Percentiles rank a stretch among this genome's conserved stretches.
phyloP scores from a whole-genome alignment of 2,888 invertebrate species.

The Ypsolopha scabrella region DNA sequence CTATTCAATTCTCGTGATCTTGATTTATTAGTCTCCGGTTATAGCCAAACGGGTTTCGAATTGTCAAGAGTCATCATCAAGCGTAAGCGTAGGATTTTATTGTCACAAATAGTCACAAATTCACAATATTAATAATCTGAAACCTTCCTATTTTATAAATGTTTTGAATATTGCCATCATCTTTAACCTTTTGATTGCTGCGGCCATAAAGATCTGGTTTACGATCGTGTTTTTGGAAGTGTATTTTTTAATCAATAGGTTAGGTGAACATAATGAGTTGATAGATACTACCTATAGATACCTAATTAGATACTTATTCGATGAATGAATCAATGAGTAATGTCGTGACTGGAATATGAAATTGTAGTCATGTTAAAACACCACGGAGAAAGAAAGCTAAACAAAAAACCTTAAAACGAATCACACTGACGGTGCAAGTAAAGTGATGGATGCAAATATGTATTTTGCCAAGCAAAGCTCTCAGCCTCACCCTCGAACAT shows the following conservation, averaged over 20 bases:
- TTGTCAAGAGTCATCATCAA: slow-evolving; percentile 25
- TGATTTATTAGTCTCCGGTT: slow-evolving; percentile 24
- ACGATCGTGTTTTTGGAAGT: not conserved
- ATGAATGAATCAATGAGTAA: not conserved
- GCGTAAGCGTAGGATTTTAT: slow-evolving; percentile 27
- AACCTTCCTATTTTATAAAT: slow-evolving; percentile 3
- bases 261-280: not conserved
- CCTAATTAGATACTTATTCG: not conserved
- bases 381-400: no score
- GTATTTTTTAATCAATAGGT: not conserved
- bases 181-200: not conserved
- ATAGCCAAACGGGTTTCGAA: slow-evolving; percentile 24
- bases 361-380: not conserved
- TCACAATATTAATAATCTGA: slow-evolving; percentile 12
- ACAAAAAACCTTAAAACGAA: no score
- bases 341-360: not conserved
- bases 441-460: not conserved
- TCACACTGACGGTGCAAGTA: not conserved
- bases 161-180: no score
- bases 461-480: slow-evolving; percentile 4
- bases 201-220: no score
- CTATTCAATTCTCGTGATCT: slow-evolving; percentile 6
- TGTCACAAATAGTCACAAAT: slow-evolving; percentile 17
- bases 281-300: no score
- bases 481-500: not conserved